A percentile compares a stretch with the other conserved stretches of the same genome.
phyloP scores from a whole-genome alignment of 2,888 invertebrate genomes.

The Tachina fera region DNA sequence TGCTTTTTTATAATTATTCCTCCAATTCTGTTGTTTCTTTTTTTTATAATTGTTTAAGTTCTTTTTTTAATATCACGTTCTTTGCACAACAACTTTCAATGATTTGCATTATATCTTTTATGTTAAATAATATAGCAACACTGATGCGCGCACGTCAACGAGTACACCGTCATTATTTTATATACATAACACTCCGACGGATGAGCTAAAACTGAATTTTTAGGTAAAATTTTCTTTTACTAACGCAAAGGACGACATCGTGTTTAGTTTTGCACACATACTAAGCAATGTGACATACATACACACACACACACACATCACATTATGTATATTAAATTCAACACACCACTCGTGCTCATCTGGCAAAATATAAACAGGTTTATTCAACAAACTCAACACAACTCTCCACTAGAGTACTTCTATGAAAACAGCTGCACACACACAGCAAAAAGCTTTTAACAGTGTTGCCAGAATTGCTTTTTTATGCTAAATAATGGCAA shows the following conservation, averaged over 20 bases:
- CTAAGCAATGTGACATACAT: background rate
- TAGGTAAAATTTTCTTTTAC: conserved; percentile 73
- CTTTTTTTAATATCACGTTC: conserved; percentile 17
- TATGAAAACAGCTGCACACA: background rate
- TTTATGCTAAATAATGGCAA: too few species aligned
- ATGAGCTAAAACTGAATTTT: conserved; percentile 82
- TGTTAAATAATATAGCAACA: conserved; percentile 67
- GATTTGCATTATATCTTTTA: conserved; percentile 32
- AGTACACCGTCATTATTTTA: conserved; percentile 68
- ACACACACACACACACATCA: background rate
- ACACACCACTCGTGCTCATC: conserved; percentile 56
- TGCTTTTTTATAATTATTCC: background rate
- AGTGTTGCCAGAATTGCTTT: background rate
- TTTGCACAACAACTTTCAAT: conserved; percentile 6
- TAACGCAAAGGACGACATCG: conserved; percentile 74
- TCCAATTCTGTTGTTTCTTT: background rate
- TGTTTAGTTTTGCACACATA: conserved; percentile 43
- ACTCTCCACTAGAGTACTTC: conserved; percentile 10
- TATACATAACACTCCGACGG: conserved; percentile 81
- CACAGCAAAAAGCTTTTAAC: conserved; percentile 38
- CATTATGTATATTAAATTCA: conserved; percentile 43
- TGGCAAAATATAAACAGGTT: conserved; percentile 15
- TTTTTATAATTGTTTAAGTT: background rate
- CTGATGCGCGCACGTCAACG: conserved; percentile 67
- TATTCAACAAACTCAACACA: conserved; percentile 41